These are phyloP conservation scores for Polymixis lichenea DNA, from an alignment of 2,888 invertebrate genomes.

Conservation along the genomic window DNA sequence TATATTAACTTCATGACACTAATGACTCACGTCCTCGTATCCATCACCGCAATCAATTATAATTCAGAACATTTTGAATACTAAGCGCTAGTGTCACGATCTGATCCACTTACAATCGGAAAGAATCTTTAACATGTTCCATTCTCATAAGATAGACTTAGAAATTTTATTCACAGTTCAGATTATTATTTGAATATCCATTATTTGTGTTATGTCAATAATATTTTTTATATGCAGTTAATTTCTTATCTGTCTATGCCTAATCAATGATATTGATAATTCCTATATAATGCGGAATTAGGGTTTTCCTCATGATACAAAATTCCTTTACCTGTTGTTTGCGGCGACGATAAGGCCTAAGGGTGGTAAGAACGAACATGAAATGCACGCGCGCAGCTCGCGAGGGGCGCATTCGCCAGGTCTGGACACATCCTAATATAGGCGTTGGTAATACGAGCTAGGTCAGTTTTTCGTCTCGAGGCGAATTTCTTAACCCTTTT, in stretches of 20 bases:
- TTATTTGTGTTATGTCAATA: slow-evolving; percentile 8
- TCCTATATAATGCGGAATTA: neutral
- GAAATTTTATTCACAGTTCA: slow-evolving; percentile 25
- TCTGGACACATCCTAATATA: neutral
- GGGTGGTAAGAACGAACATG: too few species aligned
- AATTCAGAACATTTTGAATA: slow-evolving; percentile 60
- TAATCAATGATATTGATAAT: neutral
- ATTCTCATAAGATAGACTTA: slow-evolving; percentile 24
- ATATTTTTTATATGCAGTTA: neutral
- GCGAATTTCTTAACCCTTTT: slow-evolving; percentile 6
- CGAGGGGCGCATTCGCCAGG: too few species aligned
- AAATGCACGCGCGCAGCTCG: too few species aligned
- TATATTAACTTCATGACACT: too few species aligned
- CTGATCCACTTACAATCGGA: slow-evolving; percentile 9
- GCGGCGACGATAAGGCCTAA: neutral
- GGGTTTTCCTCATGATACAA: neutral
- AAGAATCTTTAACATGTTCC: slow-evolving; percentile 36
- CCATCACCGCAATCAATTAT: slow-evolving; percentile 46
- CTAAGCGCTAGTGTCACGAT: slow-evolving; percentile 53
- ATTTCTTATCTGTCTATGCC: slow-evolving; percentile 11
- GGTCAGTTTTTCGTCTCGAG: slow-evolving; percentile 18
- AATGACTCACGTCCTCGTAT: slow-evolving; percentile 5
- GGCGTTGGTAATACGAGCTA: neutral
- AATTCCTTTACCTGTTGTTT: neutral
- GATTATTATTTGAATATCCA: slow-evolving; percentile 11